Percentiles rank a stretch among this genome's conserved stretches.
These are phyloP conservation scores for Halcyon leucocephala DNA, from an alignment of 2,797 vertebrate species.

Conservation along the genomic window DNA sequence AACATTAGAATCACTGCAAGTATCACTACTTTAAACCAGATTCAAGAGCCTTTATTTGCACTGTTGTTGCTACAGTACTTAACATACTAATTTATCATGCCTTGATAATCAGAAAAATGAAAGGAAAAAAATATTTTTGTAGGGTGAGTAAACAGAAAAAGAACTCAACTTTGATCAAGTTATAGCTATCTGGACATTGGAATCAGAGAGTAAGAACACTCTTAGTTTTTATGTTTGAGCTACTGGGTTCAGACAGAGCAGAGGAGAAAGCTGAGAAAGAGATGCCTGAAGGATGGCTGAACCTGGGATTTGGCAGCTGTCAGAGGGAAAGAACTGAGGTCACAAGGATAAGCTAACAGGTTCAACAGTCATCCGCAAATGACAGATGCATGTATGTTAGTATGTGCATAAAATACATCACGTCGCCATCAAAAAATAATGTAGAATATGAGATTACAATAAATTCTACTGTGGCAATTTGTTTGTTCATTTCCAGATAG, in stretches of 20 bases:
- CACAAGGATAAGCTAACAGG: neutral
- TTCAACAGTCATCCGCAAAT: neutral
- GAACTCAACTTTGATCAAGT: neutral
- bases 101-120: neutral
- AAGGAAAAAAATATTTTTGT: neutral
- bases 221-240: neutral
- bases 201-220: neutral
- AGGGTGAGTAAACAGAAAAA: neutral
- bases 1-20: neutral
- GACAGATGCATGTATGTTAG: neutral
- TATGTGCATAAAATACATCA: neutral
- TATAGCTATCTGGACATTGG: neutral
- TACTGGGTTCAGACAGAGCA: neutral
- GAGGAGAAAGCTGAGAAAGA: neutral
- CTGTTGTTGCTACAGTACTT: neutral
- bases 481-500: constrained; percentile 25
- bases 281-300: neutral
- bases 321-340: neutral
- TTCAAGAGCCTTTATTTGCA: neutral
- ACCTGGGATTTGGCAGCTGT: neutral
- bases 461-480: neutral
- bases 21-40: neutral
- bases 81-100: neutral
- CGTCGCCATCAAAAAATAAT: neutral
- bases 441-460: neutral